Evolutionary conservation across 2,888 invertebrate species (phyloP), one percentile per base, ranked within the genome.

Genomic region (Cosmorhoe ocellata): DNA sequence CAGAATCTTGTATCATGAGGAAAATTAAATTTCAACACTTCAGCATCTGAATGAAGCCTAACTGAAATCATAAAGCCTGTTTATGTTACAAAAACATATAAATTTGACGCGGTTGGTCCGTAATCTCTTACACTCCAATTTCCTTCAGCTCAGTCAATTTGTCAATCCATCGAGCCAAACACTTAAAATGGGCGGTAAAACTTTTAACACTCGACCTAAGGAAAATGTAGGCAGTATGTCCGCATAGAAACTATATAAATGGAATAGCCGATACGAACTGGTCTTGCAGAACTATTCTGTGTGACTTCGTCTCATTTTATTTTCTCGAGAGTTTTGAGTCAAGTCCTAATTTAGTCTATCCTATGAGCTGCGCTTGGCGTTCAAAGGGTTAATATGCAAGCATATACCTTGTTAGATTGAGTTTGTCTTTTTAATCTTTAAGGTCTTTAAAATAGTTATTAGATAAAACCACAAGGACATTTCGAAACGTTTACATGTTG

Each of bases 131-230:
- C 58, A 56, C 62, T 59, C 62, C 64, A 66, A 71, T 71, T 67
- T 31, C 45, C 61, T 63, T 61, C 59, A 61, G 64, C 64, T 59
- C 59, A 63, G 60, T 59, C 62, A 61, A 79, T 79, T 80, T 79
- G 81, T 79, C 76, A 74, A 75, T 71, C 71, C 71, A 65, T 69
- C 75, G 70, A 66, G 59, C 65, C 74, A 69, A 51, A 69, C 68
- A 60, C 70, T 74, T 75, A 74, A 74, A 79, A 79, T 71, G 73
- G 74, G 71, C 64, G 70, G 76, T 81, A 79, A 81, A 81, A 81
- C 71, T 81, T 80, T 79, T 79, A 80, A 76, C 73, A 71, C 69
- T 64, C 69, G 67, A 73, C 74, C 77, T 73, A 59, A 55, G 61
- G 61, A 68, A 56, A 65, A 54, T 66, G 56, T 56, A 61, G 62